Evolutionary conservation across 2,888 invertebrate species (phyloP).

Genomic region (Phytoseiulus persimilis): DNA sequence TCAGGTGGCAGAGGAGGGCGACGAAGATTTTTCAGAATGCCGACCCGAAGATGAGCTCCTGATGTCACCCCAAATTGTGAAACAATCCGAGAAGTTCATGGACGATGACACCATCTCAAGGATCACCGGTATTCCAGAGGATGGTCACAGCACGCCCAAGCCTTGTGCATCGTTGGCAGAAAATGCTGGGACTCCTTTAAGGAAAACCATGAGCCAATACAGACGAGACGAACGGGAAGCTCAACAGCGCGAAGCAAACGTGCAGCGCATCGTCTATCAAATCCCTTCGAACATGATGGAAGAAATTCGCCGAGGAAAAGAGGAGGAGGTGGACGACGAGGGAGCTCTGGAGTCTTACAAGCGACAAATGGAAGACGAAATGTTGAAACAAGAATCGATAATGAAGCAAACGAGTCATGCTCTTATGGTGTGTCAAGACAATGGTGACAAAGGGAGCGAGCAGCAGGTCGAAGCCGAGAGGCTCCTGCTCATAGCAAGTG

Average conservation of each 20-base stretch:
- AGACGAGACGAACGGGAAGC: slow-evolving; percentile 17
- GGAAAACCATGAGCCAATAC: slow-evolving; percentile 31
- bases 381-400: slow-evolving; percentile 20
- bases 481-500: slow-evolving; percentile 19
- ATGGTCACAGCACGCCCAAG: slow-evolving; percentile 20
- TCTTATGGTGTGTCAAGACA: slow-evolving; percentile 22
- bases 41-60: not conserved
- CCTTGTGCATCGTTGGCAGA: not conserved
- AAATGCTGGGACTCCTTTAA: not conserved
- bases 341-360: not conserved
- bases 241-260: slow-evolving; percentile 1
- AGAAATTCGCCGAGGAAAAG: slow-evolving; percentile 15
- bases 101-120: slow-evolving; percentile 32
- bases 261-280: slow-evolving; percentile 17
- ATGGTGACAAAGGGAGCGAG: slow-evolving; percentile 9
- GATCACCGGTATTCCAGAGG: slow-evolving; percentile 28
- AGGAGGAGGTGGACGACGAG: not conserved
- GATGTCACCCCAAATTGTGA: not conserved
- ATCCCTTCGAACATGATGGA: slow-evolving; percentile 33
- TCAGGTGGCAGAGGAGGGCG: not conserved
- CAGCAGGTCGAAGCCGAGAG: slow-evolving; percentile 37
- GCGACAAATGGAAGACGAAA: slow-evolving; percentile 17
- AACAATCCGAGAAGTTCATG: slow-evolving; percentile 7
- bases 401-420: slow-evolving; percentile 35
- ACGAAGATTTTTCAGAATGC: not conserved